Conservation (phyloP, 2,888 invertebrate genomes). For the Orchesellides sinensis region DNA sequence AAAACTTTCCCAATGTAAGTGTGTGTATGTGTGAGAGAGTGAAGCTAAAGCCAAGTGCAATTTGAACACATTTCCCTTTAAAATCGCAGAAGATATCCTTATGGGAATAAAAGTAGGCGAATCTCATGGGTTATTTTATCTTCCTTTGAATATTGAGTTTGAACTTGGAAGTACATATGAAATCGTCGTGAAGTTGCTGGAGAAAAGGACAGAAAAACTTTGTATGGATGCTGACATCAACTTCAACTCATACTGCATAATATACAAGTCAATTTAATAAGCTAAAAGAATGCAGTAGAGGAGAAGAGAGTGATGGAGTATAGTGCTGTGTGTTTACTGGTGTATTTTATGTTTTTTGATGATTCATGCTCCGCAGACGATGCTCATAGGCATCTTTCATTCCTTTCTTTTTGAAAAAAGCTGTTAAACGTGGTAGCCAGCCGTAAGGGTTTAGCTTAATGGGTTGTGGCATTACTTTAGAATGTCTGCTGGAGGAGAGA, state of each 20-base stretch:
- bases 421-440: conserved; percentile 62
- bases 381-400: conserved; percentile 48
- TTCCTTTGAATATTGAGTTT: background rate
- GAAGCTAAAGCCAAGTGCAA: no score
- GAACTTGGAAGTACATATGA: background rate
- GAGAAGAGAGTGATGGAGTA: background rate
- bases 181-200: background rate
- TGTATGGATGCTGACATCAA: no score
- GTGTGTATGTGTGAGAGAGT: no score
- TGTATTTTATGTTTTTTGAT: conserved; percentile 45
- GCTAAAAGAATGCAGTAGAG: background rate
- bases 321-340: background rate
- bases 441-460: conserved; percentile 62
- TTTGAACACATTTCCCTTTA: no score
- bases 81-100: no score
- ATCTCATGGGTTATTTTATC: background rate
- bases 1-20: background rate
- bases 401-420: conserved; percentile 37
- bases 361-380: conserved; percentile 50
- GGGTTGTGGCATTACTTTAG: conserved; percentile 59
- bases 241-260: no score
- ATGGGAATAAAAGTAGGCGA: background rate
- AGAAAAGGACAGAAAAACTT: no score
- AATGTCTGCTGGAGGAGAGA: conserved; percentile 54
- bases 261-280: background rate